Evolutionary conservation across 2,888 invertebrate species (phyloP), one percentile per base, ranked within the genome.

Genomic region (Phengaris alcon): DNA sequence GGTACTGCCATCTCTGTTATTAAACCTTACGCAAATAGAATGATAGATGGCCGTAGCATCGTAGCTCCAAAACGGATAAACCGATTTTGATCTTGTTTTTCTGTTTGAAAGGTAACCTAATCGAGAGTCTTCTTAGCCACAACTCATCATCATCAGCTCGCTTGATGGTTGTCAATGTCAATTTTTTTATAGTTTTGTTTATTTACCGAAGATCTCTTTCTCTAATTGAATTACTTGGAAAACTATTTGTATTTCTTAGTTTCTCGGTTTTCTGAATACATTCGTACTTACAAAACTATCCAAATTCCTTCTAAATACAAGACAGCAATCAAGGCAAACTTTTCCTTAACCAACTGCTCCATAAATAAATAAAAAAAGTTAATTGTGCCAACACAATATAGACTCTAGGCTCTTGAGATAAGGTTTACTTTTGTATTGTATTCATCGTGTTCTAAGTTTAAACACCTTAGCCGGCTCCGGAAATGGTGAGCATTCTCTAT

Each of bases 401-500:
- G 1, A 12, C 70, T 70, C 15, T 22, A 51, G n/a, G 2, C 9
- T 0, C 5, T 8, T 7, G 15, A 9, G 0, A 12, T 70, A 51
- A 22, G 51, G 48, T 70, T 51, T 70, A 70, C 51, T 51, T 44
- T 51, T n/a, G 15, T 1, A 15, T 51, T 10, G 7, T 15, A 70
- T 1, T 46, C 13, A 0, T 13, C 57, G 57, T 57, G 44, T 82
- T 86, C 85, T 85, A 88, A 82, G 85, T 88, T 84, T 88, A 87
- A 84, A 86, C 82, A 78, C 35, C 35, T 54, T 35, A 22, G 13
- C 77, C 79, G 75, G 69, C 70, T 84, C 85, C 85, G 87, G 86
- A 88, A 87, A 86, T 83, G 83, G 84, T 83, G 81, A 82, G 84
- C 86, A 86, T 88, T 87, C 84, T 83, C 77, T 77, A 76, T 79